Evolutionary conservation across 2,113 vertebrate species (phyloP), one percentile per base, ranked within the genome.

Genomic region (Eulemur rufifrons): DNA sequence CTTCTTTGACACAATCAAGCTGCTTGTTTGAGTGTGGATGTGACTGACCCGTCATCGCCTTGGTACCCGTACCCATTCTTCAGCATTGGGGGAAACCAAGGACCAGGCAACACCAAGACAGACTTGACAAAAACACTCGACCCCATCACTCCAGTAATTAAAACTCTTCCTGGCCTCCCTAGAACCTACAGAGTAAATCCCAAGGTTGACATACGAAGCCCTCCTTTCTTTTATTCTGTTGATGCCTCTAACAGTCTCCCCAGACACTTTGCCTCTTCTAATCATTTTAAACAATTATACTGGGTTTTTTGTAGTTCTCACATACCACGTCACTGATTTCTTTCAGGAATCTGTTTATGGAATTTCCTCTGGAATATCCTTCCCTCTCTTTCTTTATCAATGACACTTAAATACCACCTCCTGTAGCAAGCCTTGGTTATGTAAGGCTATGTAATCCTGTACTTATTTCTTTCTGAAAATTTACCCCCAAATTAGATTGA

Each of bases 291-390:
- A 66, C 4, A 17, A 74, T 81, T 71, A 59, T 20, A 14, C 11
- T 87, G 25, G 4, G 8, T 42, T 68, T 93, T 78, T 81, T 47
- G 4, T 45, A 54, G 1, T 66, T 66, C 11, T 73, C 37, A 34
- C 0, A 29, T 7, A 34, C 7, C 23, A 63, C n/a, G 10, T 88
- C 18, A 7, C 20, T 84, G 42, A 42, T 76, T 89, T 83, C 29
- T 25, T 76, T 69, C 87, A 86, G 63, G 42, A 13, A 73, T 64
- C 39, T 78, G 18, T 86, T 66, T 54, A 37, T 42, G 47, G 39
- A 66, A 61, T 95, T 93, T 73, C 7, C 27, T 76, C 52, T 54
- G 45, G 4, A 80, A 89, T 80, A 93, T 29, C 6, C 17, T 71
- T 86, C 54, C 9, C 14, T 88, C 25, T 78, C 18, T 94, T 12